Percentiles rank a stretch among this genome's conserved stretches.
Evolutionary conservation across 2,113 vertebrate genomes (phyloP).

Genomic region (Trogon melanurus): DNA sequence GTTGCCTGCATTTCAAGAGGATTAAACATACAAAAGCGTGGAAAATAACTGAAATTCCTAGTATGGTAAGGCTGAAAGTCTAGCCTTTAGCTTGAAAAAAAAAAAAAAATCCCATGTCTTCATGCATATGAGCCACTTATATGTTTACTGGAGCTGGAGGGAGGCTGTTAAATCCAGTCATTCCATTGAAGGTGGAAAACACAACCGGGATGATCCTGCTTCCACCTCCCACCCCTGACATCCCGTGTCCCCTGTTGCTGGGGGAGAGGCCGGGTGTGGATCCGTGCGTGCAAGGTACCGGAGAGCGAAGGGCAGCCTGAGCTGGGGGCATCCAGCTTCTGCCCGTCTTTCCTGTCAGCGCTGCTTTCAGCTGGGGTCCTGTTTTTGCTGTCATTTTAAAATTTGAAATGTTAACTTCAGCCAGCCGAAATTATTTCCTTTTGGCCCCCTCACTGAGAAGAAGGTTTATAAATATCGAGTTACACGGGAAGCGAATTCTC

Average conservation of each 20-base stretch:
- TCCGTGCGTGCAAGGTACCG: not conserved
- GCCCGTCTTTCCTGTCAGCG: not conserved
- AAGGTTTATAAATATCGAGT: constrained; percentile 42
- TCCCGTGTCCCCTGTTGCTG: fast-evolving
- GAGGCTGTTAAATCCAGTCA: not conserved
- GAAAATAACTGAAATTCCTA: not conserved
- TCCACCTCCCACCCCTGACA: not conserved
- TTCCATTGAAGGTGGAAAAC: not conserved
- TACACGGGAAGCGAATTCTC: constrained; percentile 62
- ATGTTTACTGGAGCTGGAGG: not conserved
- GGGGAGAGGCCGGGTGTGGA: not conserved
- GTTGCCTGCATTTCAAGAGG: not conserved
- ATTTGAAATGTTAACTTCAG: constrained; percentile 8
- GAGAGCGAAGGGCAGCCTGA: not conserved
- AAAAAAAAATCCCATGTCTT: fast-evolving
- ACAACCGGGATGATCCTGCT: not conserved
- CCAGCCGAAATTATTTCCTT: constrained; percentile 5
- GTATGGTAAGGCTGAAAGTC: not conserved
- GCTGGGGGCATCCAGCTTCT: not conserved
- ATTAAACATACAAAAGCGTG: not conserved
- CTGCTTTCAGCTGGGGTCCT: not conserved
- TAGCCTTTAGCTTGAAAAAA: not conserved
- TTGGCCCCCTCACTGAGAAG: not conserved
- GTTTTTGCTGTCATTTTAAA: constrained; percentile 9
- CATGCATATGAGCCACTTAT: not conserved